A percentile compares a stretch with the other conserved stretches of the same genome.
These are phyloP conservation scores for Hedya salicella DNA, from an alignment of 2,888 invertebrate species.

Conservation along the genomic window DNA sequence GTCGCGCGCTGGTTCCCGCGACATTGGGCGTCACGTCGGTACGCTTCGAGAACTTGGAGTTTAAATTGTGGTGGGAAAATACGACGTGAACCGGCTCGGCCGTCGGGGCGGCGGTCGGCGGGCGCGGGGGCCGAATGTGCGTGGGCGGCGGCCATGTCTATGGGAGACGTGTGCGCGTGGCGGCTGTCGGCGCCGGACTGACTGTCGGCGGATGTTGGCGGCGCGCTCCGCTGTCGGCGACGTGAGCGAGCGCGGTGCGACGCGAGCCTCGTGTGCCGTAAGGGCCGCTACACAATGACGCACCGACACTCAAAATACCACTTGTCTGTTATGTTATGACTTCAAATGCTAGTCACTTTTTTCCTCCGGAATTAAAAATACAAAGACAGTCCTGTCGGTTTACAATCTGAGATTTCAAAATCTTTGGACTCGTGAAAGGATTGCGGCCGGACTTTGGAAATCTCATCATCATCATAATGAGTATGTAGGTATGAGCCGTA, in stretches of 20 bases:
- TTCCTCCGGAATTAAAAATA: neutral
- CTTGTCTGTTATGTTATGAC: neutral
- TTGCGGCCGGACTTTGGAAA: too few species aligned
- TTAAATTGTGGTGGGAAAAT: conserved; percentile 96
- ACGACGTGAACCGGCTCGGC: conserved; percentile 91
- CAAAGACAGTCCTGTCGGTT: too few species aligned
- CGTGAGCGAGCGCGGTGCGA: conserved; percentile 71
- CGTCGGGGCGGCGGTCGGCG: conserved; percentile 81
- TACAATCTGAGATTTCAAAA: too few species aligned
- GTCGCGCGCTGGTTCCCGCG: conserved; percentile 96
- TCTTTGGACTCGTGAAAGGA: too few species aligned
- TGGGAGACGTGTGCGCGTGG: conserved; percentile 74
- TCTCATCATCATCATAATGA: too few species aligned
- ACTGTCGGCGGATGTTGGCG: conserved; percentile 84
- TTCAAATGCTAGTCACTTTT: neutral
- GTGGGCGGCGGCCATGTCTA: conserved; percentile 79
- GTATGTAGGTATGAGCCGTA: too few species aligned
- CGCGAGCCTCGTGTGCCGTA: conserved; percentile 76
- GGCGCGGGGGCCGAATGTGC: conserved; percentile 78
- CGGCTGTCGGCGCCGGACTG: conserved; percentile 82
- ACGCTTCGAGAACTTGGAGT: conserved; percentile 94
- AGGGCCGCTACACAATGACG: conserved; percentile 56
- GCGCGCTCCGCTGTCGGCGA: conserved; percentile 52
- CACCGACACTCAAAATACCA: conserved; percentile 4
- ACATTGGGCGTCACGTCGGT: conserved; percentile 93